Percentiles rank a stretch among this genome's conserved stretches.
These are phyloP conservation scores for Chiloscyllium punctatum DNA, from an alignment of 2,797 vertebrate species.

Conservation along the genomic window DNA sequence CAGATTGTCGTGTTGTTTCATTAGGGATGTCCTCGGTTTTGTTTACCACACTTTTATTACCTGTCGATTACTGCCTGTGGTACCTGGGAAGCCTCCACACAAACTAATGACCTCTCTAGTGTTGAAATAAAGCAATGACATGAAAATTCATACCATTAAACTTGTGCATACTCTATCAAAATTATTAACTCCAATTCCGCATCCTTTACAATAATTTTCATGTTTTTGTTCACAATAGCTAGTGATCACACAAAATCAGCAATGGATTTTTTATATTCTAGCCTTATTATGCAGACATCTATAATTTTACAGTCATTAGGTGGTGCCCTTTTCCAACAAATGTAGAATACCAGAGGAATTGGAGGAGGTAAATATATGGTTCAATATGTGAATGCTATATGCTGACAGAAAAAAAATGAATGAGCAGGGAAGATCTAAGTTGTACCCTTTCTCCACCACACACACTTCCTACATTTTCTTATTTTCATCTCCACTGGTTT, in stretches of 20 bases:
- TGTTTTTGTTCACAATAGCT: neutral
- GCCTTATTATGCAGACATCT: neutral
- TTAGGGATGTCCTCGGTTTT: no score
- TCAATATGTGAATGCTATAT: neutral
- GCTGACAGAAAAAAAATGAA: no score
- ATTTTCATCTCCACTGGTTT: neutral
- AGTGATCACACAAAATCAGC: neutral
- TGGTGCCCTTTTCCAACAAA: conserved; percentile 21
- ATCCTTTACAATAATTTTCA: neutral
- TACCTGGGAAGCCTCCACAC: no score
- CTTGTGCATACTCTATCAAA: neutral
- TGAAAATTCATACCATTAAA: neutral
- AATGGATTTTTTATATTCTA: neutral
- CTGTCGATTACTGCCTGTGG: no score
- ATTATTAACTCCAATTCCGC: neutral
- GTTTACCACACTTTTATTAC: no score
- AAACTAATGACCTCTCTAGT: no score
- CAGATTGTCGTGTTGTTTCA: no score
- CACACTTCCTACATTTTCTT: no score
- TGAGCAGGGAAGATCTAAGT: no score
- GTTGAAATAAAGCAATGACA: neutral
- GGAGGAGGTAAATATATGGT: neutral
- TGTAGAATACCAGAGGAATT: neutral
- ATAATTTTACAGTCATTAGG: neutral
- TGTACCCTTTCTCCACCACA: no score